These are phyloP conservation scores for Palythoa caribaeorum DNA, from an alignment of 92 coral and sea anemone species.

Conservation along the genomic window DNA sequence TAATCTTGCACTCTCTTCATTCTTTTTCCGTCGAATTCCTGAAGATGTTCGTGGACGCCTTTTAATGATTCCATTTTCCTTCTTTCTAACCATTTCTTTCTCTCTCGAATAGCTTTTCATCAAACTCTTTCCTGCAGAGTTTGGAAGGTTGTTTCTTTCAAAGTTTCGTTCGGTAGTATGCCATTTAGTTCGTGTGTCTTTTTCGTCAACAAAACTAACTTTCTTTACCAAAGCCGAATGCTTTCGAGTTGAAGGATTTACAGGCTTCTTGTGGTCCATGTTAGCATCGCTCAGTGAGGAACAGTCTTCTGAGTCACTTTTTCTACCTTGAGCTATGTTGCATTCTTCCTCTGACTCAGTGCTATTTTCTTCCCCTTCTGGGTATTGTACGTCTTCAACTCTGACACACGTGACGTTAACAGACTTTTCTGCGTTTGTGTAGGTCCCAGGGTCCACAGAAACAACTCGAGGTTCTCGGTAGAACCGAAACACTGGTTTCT, in stretches of 20 bases:
- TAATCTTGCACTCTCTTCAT: constrained; percentile 9
- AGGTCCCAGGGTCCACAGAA: constrained; percentile 30
- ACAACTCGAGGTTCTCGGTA: constrained; percentile 12
- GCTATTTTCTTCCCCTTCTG: background rate
- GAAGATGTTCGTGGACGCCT: constrained; percentile 23
- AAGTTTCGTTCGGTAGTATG: background rate
- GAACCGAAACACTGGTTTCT: constrained; percentile 15
- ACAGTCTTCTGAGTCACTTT: constrained; percentile 32
- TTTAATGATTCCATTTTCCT: background rate
- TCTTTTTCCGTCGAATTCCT: constrained; percentile 31
- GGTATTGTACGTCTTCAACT: constrained; percentile 7
- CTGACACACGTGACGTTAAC: background rate
- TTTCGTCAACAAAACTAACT: constrained; percentile 78
- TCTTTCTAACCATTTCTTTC: too few relatives aligned
- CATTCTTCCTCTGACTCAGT: background rate
- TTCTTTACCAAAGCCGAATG: constrained; percentile 47
- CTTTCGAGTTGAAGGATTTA: background rate
- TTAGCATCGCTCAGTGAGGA: constrained; percentile 1
- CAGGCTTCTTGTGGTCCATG: background rate
- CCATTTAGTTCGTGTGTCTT: background rate
- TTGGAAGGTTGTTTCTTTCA: background rate
- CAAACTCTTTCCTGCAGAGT: background rate
- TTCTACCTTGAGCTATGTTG: background rate
- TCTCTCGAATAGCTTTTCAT: background rate
- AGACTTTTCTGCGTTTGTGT: constrained; percentile 3